Conservation (phyloP, 2,888 invertebrate genomes). For the Dichetophora obliterata region DNA sequence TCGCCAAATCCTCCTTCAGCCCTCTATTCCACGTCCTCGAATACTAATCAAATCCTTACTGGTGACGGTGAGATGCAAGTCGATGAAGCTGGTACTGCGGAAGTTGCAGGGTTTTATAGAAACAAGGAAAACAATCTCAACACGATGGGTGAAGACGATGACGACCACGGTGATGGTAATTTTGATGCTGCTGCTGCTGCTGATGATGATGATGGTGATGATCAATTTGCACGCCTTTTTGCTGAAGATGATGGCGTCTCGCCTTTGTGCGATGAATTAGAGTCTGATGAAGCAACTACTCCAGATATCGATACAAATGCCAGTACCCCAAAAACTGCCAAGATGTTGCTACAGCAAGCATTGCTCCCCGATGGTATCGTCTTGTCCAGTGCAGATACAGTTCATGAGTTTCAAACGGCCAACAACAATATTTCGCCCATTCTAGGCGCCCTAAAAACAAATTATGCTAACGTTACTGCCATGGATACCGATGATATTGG, state of each 20-base stretch:
- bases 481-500: constrained; percentile 40
- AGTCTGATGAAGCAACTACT: constrained; percentile 28
- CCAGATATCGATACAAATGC: constrained; percentile 39
- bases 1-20: constrained; percentile 46
- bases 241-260: constrained; percentile 44
- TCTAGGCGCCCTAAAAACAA: constrained; percentile 54
- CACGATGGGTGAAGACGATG: constrained; percentile 34
- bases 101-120: constrained; percentile 1
- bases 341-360: constrained; percentile 25
- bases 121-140: constrained; percentile 28
- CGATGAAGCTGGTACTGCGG: constrained; percentile 42
- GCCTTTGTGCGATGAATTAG: constrained; percentile 42
- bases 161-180: constrained; percentile 48
- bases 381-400: constrained; percentile 46
- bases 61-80: constrained; percentile 51
- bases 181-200: constrained; percentile 47
- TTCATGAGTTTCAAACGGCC: constrained; percentile 55
- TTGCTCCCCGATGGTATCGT: constrained; percentile 47
- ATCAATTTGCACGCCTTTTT: constrained; percentile 61
- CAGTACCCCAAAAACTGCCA: constrained; percentile 52
- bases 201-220: constrained; percentile 51
- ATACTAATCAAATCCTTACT: constrained; percentile 50
- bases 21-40: constrained; percentile 47
- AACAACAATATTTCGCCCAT: constrained; percentile 66
- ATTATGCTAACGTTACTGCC: constrained; percentile 35